Evolutionary conservation across 1,140 invertebrate genomes (phyloP).

Genomic region (Venturia canescens): DNA sequence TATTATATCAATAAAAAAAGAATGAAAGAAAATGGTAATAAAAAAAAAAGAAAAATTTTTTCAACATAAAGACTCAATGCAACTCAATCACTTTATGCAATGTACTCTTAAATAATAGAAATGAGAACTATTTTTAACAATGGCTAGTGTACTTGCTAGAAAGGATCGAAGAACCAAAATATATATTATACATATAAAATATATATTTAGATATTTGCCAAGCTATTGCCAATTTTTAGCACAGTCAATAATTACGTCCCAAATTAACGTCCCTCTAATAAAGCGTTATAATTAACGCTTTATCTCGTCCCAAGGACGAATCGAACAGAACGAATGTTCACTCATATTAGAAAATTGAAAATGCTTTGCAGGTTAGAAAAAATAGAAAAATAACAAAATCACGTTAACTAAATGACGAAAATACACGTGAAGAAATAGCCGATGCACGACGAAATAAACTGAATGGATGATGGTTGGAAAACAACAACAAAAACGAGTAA

Average conservation of each 20-base stretch:
- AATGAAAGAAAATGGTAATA: slow-evolving; percentile 1
- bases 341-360: slow-evolving; percentile 38
- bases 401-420: slow-evolving; percentile 4
- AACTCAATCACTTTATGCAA: slow-evolving; percentile 49
- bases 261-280: not conserved
- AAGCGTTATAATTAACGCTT: too few relatives aligned
- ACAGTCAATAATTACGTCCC: slow-evolving; percentile 36
- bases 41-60: not conserved
- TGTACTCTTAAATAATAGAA: slow-evolving; percentile 53
- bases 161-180: slow-evolving; percentile 41
- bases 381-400: slow-evolving; percentile 31
- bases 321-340: slow-evolving; percentile 41
- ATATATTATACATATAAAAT: slow-evolving; percentile 27
- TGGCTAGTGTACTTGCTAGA: slow-evolving; percentile 49
- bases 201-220: slow-evolving; percentile 61
- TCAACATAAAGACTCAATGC: slow-evolving; percentile 34
- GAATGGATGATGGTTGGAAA: slow-evolving; percentile 21
- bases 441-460: not conserved
- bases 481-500: slow-evolving; percentile 47
- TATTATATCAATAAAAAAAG: slow-evolving; percentile 12
- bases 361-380: slow-evolving; percentile 39
- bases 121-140: slow-evolving; percentile 64
- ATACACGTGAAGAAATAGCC: not conserved
- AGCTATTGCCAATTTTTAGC: slow-evolving; percentile 49
- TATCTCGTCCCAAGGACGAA: slow-evolving; percentile 9